phyloP scores from a whole-genome alignment of 2,797 vertebrate genomes.

The Denticeps clupeoides region DNA sequence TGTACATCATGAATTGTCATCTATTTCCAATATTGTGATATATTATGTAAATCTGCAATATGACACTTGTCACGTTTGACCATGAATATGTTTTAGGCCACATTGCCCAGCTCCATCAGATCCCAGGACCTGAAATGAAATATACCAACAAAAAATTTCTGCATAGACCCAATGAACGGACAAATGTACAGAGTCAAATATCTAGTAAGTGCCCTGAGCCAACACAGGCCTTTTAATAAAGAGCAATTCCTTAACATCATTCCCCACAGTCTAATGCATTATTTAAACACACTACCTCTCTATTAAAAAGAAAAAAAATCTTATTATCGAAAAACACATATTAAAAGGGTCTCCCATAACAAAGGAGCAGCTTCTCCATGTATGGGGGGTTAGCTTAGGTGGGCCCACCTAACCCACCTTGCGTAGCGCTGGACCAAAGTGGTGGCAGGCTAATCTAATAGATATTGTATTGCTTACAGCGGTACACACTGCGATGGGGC shows the following conservation, averaged over 20 bases:
- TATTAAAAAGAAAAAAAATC: constrained; percentile 20
- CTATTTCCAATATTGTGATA: no score
- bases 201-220: neutral
- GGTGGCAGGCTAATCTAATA: constrained; percentile 45
- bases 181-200: neutral
- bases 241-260: constrained; percentile 9
- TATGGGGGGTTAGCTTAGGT: no score
- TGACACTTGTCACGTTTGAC: no score
- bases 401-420: no score
- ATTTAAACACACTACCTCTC: constrained; percentile 19
- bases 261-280: constrained; percentile 16
- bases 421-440: constrained; percentile 30
- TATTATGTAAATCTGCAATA: no score
- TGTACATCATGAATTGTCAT: no score
- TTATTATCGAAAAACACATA: constrained; percentile 31
- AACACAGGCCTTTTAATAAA: constrained; percentile 18
- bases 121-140: no score
- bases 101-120: no score
- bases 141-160: no score
- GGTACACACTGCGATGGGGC: constrained; percentile 28
- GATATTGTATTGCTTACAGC: constrained; percentile 47
- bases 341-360: constrained; percentile 37
- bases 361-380: no score
- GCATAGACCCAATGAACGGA: neutral
- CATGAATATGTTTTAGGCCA: no score